Evolutionary conservation across 2,113 vertebrate species (phyloP), one percentile per base, ranked within the genome.

Genomic region (Crotalus horridus): DNA sequence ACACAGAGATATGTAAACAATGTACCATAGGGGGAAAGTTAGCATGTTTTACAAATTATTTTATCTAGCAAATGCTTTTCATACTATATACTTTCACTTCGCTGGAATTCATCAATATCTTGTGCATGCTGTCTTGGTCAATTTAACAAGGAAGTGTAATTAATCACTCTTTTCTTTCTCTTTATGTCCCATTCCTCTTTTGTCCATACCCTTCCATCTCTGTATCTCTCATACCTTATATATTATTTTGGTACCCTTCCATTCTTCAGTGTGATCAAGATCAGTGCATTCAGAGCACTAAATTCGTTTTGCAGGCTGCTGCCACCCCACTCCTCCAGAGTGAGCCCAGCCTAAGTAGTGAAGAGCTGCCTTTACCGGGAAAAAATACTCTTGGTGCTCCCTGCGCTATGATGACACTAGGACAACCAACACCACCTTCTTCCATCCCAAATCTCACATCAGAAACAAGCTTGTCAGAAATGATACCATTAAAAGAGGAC

Each of bases 261-360:
- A 90, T 96, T 94, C 96, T 97, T 95, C 98, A 99, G 99, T 99
- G 99, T 98, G 99, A 99, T 97, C 99, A 99, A 98, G 98, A 99
- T 97, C 99, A 99, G 98, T 99, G 99, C 98, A 99, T 99, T 99
- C 99, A 99, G 98, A 99, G 99, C 99, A 99, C 99, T 98, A 99
- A 99, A 99, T 99, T 99, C 98, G 98, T 99, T 98, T 99, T 99
- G 97, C 99, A 99, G 99, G 99, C 99, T 2, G 99, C 99, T 59
- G 97, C 99, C 97, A 99, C 98, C 0, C 99, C 99, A 17, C 97
- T 99, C 95, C 98, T 99, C 96, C 99, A 99, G 97, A 98, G 97
- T 86, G 99, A 99, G 96, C 98, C 98, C n/a, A 98, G 98, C 96
- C 97, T 98, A 97, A 97, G 98, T 97, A 97, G 98, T 51, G 98